Conservation (phyloP, 2,888 invertebrate genomes). For the Amblyjoppa proteus region DNA sequence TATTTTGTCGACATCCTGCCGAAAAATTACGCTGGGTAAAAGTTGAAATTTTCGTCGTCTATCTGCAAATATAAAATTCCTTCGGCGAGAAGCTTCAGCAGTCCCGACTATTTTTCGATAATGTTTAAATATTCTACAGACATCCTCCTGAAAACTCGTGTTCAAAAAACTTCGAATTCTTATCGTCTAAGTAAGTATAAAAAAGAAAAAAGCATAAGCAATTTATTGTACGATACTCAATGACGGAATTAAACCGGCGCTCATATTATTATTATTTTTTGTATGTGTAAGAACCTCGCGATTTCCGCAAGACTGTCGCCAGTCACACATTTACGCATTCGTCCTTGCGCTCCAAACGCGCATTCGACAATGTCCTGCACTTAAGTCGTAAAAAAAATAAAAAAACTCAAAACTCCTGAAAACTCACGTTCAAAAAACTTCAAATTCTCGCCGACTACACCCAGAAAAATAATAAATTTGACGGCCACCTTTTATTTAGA, state of each 20-base stretch:
- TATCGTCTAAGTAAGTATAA: too few relatives aligned
- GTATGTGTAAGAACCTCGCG: neutral
- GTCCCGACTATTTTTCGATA: neutral
- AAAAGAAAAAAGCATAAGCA: too few relatives aligned
- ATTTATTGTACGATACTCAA: too few relatives aligned
- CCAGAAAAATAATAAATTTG: too few relatives aligned
- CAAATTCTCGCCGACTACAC: neutral
- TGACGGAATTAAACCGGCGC: too few relatives aligned
- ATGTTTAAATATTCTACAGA: neutral
- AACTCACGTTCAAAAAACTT: neutral
- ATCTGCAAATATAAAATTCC: too few relatives aligned
- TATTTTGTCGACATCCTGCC: too few relatives aligned
- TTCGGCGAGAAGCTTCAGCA: neutral
- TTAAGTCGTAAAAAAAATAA: constrained; percentile 36
- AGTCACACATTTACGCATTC: neutral
- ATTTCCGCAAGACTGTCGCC: constrained; percentile 2
- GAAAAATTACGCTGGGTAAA: too few relatives aligned
- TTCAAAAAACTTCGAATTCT: neutral
- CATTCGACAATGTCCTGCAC: constrained; percentile 42
- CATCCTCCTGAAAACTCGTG: neutral
- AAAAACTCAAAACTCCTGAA: too few relatives aligned
- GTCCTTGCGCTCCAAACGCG: constrained; percentile 21
- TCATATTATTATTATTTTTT: neutral
- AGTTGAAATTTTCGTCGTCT: too few relatives aligned
- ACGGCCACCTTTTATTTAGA: too few relatives aligned